phyloP scores from a whole-genome alignment of 2,113 vertebrate genomes.

The Seriola dumerili region DNA sequence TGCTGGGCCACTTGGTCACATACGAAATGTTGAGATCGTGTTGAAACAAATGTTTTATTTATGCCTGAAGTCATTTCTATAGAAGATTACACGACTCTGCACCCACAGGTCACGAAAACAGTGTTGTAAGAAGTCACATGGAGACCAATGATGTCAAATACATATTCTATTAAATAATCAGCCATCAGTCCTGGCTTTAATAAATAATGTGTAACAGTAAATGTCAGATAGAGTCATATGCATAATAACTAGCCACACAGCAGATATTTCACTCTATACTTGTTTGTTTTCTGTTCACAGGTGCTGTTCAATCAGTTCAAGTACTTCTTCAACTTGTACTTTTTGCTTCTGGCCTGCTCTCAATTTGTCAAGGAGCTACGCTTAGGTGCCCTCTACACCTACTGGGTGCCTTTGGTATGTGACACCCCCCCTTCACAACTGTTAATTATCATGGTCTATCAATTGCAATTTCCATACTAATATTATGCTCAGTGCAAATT shows the following conservation, averaged over 20 bases:
- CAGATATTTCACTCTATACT: constrained; percentile 5
- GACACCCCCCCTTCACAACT: neutral
- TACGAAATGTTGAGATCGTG: neutral
- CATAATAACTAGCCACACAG: neutral
- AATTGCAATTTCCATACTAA: neutral
- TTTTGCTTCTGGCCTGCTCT: constrained; percentile 96
- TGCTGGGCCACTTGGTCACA: neutral
- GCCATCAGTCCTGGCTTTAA: neutral
- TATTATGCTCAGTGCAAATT: neutral
- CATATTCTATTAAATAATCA: neutral
- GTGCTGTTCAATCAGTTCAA: constrained; percentile 98
- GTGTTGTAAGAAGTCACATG: neutral
- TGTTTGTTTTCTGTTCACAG: constrained; percentile 76
- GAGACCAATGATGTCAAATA: neutral
- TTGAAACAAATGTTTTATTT: neutral
- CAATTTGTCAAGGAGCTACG: constrained; percentile 96
- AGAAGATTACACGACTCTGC: neutral
- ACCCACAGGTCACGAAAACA: neutral
- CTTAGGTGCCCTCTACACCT: constrained; percentile 94
- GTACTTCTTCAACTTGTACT: constrained; percentile 99
- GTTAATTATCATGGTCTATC: constrained; percentile 6
- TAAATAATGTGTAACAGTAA: neutral
- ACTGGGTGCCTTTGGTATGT: constrained; percentile 98
- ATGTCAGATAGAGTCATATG: neutral
- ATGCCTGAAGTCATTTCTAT: neutral